Evolutionary conservation across 2,888 invertebrate species (phyloP), one percentile per base, ranked within the genome.

Genomic region (Zygaena filipendulae): DNA sequence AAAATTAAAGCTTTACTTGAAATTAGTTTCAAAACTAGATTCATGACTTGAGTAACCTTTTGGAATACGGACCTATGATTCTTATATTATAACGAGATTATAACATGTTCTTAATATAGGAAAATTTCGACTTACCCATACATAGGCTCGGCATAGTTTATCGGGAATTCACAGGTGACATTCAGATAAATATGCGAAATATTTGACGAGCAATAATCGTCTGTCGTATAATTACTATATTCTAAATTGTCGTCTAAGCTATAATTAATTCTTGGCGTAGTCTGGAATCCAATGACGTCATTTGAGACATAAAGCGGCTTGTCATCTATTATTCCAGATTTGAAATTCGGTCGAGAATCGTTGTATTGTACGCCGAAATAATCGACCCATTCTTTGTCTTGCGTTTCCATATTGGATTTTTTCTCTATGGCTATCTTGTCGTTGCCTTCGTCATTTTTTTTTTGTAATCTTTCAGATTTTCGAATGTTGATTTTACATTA

Each of bases 111-210:
- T n/a, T n/a, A n/a, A n/a, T n/a, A n/a, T n/a, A n/a, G n/a, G n/a
- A n/a, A n/a, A n/a, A 21, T 20, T 19, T 10, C n/a, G 4, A 52
- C 56, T 52, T 33, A 61, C 28, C 88, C 88, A 52, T 87, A 86
- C 55, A 90, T 77, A 1, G 87, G 85, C 35, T 84, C 72, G 1
- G 87, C 86, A 54, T 86, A 84, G 25, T 72, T 67, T 28, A 86
- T 82, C 1, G 72, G 88, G 45, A 85, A 81, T 45, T 87, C 86
- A 34, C 82, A 82, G 0, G 87, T 87, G 1, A 88, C 84, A 52
- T 88, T 88, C 34, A 87, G 52, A 45, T 82, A 82, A 0, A 60
- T 58, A 27, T 74, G 75, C 0, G 75, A 71, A 30, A 64, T 47
- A 23, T 77, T 75, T 2, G 75, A 72, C 3, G 57, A 45, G 34